Base-by-base conservation (phyloP, 2,888 invertebrate species). In the Acleris literana region DNA sequence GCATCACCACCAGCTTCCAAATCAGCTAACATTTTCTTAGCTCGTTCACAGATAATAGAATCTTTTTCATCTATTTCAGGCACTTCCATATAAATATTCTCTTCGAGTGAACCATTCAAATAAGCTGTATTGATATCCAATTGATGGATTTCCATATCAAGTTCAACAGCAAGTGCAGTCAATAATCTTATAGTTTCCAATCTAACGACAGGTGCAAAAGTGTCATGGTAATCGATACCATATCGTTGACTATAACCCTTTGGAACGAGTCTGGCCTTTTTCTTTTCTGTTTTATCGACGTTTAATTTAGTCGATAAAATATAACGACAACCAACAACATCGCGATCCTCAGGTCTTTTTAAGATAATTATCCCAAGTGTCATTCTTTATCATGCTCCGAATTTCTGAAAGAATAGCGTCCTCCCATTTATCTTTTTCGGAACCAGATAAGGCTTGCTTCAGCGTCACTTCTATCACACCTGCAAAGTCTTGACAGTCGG, bases 101-200 rank as follows among this genome's bases (percentile, higher is more conserved):
- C 57, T 9, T 58, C 57, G 5, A 58, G 11, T 11, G n/a, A 29
- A 25, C 48, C 29, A 17, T 58, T 58, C 17, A 58, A 33, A 16
- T 59, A 59, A 5, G 58, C 49, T 20, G 58, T 49, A 18, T 59
- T 59, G 17, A 59, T 49, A 29, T 58, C 48, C 3, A 58, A 5
- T 18, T 58, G 58, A 58, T 58, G 58, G 9, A 58, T 49, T 18
- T 58, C 48, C 33, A 58, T 17, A n/a, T 58, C 33, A 5, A 58
- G 13, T 18, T 58, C 58, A 2, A 58, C 58, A 11, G 58, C 48
- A 46, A 58, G 58, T 9, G 46, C 58, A 5, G 25, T 25, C 9
- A 29, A 29, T 9, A 29, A 9, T 9, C 29, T 29, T 6, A 29
- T 9, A 9, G 7, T 29, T 29, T 29, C 29, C 9, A 29, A 29